A percentile compares a stretch with the other conserved stretches of the same genome.
These are phyloP conservation scores for Cynopterus brachyotis DNA, from an alignment of 2,113 vertebrate genomes.

Conservation along the genomic window DNA sequence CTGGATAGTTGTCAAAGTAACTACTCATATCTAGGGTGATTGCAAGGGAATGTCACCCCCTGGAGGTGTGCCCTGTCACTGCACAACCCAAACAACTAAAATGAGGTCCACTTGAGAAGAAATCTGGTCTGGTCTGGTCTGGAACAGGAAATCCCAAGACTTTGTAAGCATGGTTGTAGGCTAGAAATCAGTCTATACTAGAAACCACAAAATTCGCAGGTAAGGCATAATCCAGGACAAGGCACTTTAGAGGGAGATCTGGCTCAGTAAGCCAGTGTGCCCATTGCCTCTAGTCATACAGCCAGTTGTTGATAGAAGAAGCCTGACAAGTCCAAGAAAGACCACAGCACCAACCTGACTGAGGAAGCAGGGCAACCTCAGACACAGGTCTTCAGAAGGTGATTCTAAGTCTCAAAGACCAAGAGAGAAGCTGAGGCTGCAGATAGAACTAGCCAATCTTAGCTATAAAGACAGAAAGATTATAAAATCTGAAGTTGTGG, in stretches of 20 bases:
- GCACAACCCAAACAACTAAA: not conserved
- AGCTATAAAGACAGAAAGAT: not conserved
- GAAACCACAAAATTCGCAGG: not conserved
- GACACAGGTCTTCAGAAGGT: not conserved
- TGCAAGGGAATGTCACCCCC: not conserved
- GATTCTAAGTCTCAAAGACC: not conserved
- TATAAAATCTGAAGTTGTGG: not conserved
- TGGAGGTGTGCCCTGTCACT: not conserved
- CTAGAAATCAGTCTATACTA: not conserved
- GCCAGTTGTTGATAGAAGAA: not conserved
- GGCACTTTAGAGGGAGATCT: not conserved
- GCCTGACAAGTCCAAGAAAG: not conserved
- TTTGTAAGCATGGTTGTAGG: not conserved
- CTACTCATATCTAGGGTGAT: not conserved
- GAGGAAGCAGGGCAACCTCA: not conserved
- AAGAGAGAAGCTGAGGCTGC: not conserved
- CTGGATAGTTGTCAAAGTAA: constrained; percentile 42
- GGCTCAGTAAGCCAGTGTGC: not conserved
- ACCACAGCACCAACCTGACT: not conserved
- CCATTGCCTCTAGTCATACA: not conserved
- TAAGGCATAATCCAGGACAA: not conserved
- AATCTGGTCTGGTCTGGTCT: not conserved
- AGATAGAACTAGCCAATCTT: not conserved
- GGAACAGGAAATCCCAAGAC: not conserved
- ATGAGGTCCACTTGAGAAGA: not conserved